These are phyloP conservation scores for Urocitellus parryii DNA, from an alignment of 2,113 vertebrate genomes.

Conservation along the genomic window DNA sequence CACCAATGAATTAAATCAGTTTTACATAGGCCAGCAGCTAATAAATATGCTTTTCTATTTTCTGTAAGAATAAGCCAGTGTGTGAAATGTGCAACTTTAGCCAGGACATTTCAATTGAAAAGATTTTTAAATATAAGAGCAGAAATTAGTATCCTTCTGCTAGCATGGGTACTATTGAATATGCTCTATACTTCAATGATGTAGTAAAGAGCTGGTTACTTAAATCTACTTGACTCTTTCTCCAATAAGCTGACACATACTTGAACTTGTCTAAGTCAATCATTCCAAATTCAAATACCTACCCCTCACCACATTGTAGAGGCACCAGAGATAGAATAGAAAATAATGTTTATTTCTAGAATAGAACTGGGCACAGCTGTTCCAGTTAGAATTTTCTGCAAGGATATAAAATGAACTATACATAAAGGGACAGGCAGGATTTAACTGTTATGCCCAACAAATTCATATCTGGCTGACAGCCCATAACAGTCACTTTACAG, in stretches of 20 bases:
- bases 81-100: constrained; percentile 44
- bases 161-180: background rate
- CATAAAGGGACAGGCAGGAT: constrained; percentile 49
- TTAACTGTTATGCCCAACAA: constrained; percentile 50
- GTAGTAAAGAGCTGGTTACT: background rate
- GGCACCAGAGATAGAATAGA: background rate
- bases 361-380: constrained; percentile 22
- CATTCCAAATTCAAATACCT: constrained; percentile 32
- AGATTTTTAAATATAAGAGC: background rate
- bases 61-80: constrained; percentile 31
- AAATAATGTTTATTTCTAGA: constrained; percentile 63
- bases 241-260: background rate
- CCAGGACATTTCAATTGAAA: background rate
- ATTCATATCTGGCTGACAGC: constrained; percentile 50
- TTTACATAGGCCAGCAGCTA: background rate
- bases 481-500: constrained; percentile 19
- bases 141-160: background rate
- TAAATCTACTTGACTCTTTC: constrained; percentile 36
- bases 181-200: background rate
- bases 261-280: constrained; percentile 24
- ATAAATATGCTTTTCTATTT: constrained; percentile 61
- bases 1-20: constrained; percentile 28
- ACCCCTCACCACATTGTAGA: background rate
- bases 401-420: constrained; percentile 61
- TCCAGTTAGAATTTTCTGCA: constrained; percentile 26